Evolutionary conservation across 1,140 invertebrate species (phyloP).

Genomic region (Subanguina moxae): DNA sequence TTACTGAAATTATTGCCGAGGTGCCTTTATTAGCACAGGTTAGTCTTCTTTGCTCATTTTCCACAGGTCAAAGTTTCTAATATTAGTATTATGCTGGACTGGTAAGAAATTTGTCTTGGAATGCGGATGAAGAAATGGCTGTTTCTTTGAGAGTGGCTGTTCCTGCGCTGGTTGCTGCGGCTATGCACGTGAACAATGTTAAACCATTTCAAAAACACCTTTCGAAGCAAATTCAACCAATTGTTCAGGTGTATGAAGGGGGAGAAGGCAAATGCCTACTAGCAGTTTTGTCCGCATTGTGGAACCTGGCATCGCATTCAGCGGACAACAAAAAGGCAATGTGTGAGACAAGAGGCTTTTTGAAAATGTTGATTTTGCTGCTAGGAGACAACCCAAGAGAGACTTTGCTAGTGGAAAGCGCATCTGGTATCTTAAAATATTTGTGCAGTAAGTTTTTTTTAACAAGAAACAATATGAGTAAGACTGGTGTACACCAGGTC

Average conservation of each 20-base stretch:
- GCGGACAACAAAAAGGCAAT: slow-evolving; percentile 41
- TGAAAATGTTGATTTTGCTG: slow-evolving; percentile 24
- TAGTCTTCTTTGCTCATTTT: slow-evolving; percentile 7
- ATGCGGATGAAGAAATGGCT: slow-evolving; percentile 28
- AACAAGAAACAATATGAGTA: too few species aligned
- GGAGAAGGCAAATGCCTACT: slow-evolving; percentile 33
- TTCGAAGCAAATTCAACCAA: too few species aligned
- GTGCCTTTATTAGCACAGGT: slow-evolving; percentile 24
- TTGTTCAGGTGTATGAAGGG: slow-evolving; percentile 1
- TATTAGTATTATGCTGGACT: slow-evolving; percentile 31
- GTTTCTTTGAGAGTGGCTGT: slow-evolving; percentile 13
- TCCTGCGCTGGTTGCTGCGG: slow-evolving; percentile 22
- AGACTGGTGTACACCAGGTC: too few species aligned
- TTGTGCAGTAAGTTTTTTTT: slow-evolving; percentile 36
- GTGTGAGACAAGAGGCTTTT: slow-evolving; percentile 34
- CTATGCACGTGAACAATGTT: slow-evolving; percentile 20
- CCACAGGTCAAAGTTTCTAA: background rate
- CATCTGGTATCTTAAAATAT: slow-evolving; percentile 43
- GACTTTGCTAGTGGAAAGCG: slow-evolving; percentile 37
- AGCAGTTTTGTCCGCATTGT: slow-evolving; percentile 39
- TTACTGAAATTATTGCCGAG: slow-evolving; percentile 27
- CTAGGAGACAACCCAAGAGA: slow-evolving; percentile 24
- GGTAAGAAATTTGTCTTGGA: slow-evolving; percentile 44
- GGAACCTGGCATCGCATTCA: slow-evolving; percentile 42
- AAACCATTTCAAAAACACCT: too few species aligned